Percentiles rank a stretch among this genome's conserved stretches.
These are phyloP conservation scores for Ceuthmochares aereus DNA, from an alignment of 2,113 vertebrate species.

Conservation along the genomic window DNA sequence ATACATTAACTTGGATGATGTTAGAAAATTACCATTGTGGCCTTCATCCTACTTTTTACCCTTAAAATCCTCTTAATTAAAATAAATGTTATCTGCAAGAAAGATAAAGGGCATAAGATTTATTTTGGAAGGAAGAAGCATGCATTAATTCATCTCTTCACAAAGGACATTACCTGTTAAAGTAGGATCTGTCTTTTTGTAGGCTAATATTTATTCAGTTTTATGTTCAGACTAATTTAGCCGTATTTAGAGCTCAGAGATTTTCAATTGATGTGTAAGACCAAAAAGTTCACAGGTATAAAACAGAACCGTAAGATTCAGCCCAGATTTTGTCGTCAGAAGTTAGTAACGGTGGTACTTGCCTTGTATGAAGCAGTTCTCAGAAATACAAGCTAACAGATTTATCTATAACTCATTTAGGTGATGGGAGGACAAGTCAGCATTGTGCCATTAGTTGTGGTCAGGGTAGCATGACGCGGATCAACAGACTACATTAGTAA, in stretches of 20 bases:
- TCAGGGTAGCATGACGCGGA: conserved; percentile 16
- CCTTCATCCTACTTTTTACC: background rate
- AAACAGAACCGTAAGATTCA: background rate
- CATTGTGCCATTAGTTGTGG: conserved; percentile 32
- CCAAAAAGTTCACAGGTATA: background rate
- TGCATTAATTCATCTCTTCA: background rate
- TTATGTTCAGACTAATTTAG: conserved; percentile 17
- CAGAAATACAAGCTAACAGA: background rate
- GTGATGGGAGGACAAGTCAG: conserved; percentile 12
- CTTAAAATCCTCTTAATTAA: conserved; percentile 24
- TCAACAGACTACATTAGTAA: background rate
- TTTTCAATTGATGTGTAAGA: background rate
- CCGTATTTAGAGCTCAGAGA: background rate
- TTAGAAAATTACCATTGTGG: background rate
- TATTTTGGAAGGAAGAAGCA: background rate
- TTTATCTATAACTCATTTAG: conserved; percentile 28
- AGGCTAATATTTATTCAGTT: conserved; percentile 42
- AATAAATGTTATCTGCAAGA: conserved; percentile 38
- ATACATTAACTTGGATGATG: background rate
- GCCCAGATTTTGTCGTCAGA: background rate
- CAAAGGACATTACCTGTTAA: background rate
- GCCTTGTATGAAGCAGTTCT: background rate
- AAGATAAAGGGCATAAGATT: background rate
- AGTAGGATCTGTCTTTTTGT: background rate
- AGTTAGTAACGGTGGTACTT: background rate